Conservation (phyloP, 2,113 vertebrate species). For the Archilochus colubris region DNA sequence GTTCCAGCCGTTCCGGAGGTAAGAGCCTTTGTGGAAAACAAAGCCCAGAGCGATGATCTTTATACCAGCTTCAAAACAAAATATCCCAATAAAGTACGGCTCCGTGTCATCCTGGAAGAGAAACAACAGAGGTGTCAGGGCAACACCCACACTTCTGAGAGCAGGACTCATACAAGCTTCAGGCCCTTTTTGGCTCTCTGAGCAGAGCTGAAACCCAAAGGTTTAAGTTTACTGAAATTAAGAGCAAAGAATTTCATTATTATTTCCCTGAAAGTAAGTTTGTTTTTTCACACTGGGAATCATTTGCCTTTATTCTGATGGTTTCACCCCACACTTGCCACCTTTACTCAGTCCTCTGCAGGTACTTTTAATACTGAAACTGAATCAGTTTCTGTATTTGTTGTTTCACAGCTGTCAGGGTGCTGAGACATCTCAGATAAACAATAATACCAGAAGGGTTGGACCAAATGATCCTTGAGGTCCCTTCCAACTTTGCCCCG, state of each 20-base stretch:
- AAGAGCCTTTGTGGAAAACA: constrained; percentile 94
- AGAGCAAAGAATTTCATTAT: background rate
- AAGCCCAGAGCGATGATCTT: constrained; percentile 98
- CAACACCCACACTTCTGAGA: background rate
- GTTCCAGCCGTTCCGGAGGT: constrained; percentile 97
- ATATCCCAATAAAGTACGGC: constrained; percentile 99
- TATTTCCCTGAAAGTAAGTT: background rate
- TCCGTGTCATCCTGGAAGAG: constrained; percentile 91
- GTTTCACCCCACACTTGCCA: background rate
- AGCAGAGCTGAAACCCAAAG: background rate
- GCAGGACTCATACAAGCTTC: background rate
- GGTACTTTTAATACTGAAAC: background rate
- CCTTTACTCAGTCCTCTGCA: background rate
- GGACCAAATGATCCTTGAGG: no score
- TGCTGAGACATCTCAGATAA: no score
- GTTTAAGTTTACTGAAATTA: background rate
- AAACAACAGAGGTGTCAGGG: background rate
- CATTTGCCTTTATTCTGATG: background rate
- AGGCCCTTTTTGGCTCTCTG: background rate
- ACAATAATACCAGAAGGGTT: no score
- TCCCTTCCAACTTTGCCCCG: background rate
- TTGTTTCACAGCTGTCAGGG: no score
- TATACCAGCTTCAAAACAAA: constrained; percentile 99
- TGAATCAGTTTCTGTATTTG: no score
- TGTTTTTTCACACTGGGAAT: background rate